Base-by-base conservation (phyloP, 1,140 invertebrate genomes). In the Pseudomyrmex gracilis region DNA sequence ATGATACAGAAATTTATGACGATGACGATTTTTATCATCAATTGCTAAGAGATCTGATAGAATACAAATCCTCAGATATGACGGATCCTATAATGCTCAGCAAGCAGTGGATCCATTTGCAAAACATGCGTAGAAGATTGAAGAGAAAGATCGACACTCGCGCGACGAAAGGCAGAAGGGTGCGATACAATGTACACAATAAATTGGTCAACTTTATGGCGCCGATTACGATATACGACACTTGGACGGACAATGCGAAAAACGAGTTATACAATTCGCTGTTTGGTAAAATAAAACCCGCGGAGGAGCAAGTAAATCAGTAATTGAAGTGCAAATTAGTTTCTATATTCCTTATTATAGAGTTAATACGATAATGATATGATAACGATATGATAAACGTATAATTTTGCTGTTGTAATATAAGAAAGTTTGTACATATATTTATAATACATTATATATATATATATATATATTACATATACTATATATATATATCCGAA, bases 1-100 rank as follows among this genome's bases (percentile, higher is more conserved):
- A 96, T 86, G 97, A 98, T 93, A 82, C 94, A 0, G 98, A 99
- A 95, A 97, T 99, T 91, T 99, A 98, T 95, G 98, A 99, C 93
- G 99, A 99, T 93, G 97, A 97, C 93, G 99, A 99, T 93, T 99
- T 99, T 92, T 99, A 99, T 94, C 98, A 99, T 93, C 97, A 98
- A 90, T 93, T 99, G 22, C 93, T 99, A 34, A 95, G 98, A 82
- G 98, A 99, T 92, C 94, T 99, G 15, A 99, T 99, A 86, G 98
- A 99, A 92, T 96, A 96, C 70, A 99, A 99, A 95, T 97, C 97
- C 8, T 95, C 96, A 24, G 96, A 97, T 89, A 95, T 97, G 8
- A 96, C 96, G 12, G 98, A 98, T 95, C 97, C 98, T 73, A 95
- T 97, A 83, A 96, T 97, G 89, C 93, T 98, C 2, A 96, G 97